Evolutionary conservation across 2,797 vertebrate genomes (phyloP), one percentile per base, ranked within the genome.

Genomic region (Yasuhikotakia modesta): DNA sequence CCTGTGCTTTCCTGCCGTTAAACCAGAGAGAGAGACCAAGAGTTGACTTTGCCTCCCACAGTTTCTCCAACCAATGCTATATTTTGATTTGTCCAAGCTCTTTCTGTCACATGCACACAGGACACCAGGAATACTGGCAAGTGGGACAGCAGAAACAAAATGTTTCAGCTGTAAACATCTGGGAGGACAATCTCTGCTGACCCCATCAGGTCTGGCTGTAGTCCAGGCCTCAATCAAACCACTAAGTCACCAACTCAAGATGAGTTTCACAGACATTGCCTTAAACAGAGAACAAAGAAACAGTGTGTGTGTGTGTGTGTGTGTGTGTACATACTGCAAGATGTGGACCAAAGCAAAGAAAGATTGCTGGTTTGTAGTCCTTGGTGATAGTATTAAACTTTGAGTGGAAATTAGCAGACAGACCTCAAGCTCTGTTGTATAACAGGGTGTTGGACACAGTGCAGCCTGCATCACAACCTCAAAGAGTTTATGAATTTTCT

Each of bases 161-260:
- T 32, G 60, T 27, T 24, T 24, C 22, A 19, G 4, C 57, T 58
- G 24, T 69, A 67, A 78, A 76, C 64, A 73, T 75, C 58, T 80
- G 66, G 16, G 76, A 85, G 73, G 76, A 78, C 74, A 79, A 69
- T 70, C 78, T 83, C 64, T 80, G 72, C 78, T 82, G 79, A 85
- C 78, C 78, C 79, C 80, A 76, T 76, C 68, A 84, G 82, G 24
- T 48, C 81, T 65, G 70, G 73, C 76, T 61, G 73, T 70, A 82
- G 53, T 60, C 74, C 22, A 61, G 65, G 35, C 79, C 64, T 81
- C 61, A 68, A 16, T 76, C 53, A 79, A 83, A 81, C 81, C 66
- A 80, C 82, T 82, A 64, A 72, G 58, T 68, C 63, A 13, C 71
- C 35, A 58, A 39, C 61, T 52, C 12, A 52, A 80, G 68, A 82